phyloP scores from a whole-genome alignment of 2,888 invertebrate species.

The Hipparchia semele region DNA sequence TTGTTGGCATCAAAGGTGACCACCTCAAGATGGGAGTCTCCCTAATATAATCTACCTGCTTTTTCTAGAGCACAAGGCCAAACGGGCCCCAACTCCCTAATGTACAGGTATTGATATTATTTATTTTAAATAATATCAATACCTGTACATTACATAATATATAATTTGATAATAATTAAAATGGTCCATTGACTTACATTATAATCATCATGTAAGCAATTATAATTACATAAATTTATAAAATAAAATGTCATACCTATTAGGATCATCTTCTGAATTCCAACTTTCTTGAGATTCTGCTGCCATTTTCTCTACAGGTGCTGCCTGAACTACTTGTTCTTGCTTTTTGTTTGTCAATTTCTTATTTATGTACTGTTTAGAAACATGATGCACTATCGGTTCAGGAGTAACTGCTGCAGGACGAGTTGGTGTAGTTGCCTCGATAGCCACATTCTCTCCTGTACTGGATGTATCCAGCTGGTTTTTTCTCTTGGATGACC shows the following conservation, averaged over 20 bases:
- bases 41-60: conserved; percentile 74
- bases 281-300: conserved; percentile 85
- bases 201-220: too few relatives aligned
- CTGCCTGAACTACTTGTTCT: conserved; percentile 50
- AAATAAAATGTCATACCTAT: conserved; percentile 75
- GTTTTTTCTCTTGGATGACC: conserved; percentile 87
- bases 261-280: conserved; percentile 96
- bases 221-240: background rate
- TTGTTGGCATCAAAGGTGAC: conserved; percentile 77
- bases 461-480: conserved; percentile 58
- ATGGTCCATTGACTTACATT: too few relatives aligned
- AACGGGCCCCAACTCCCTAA: conserved; percentile 77
- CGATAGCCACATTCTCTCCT: conserved; percentile 43
- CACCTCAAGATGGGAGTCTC: conserved; percentile 81
- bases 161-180: too few relatives aligned
- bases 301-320: conserved; percentile 65
- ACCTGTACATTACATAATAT: too few relatives aligned
- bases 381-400: conserved; percentile 55
- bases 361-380: conserved; percentile 72
- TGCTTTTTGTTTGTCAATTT: conserved; percentile 62
- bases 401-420: conserved; percentile 55
- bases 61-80: conserved; percentile 78
- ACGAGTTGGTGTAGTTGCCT: conserved; percentile 44
- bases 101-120: conserved; percentile 60
- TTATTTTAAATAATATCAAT: too few relatives aligned